These are phyloP conservation scores for Limnephilus marmoratus DNA, from an alignment of 2,888 invertebrate species.

Conservation along the genomic window DNA sequence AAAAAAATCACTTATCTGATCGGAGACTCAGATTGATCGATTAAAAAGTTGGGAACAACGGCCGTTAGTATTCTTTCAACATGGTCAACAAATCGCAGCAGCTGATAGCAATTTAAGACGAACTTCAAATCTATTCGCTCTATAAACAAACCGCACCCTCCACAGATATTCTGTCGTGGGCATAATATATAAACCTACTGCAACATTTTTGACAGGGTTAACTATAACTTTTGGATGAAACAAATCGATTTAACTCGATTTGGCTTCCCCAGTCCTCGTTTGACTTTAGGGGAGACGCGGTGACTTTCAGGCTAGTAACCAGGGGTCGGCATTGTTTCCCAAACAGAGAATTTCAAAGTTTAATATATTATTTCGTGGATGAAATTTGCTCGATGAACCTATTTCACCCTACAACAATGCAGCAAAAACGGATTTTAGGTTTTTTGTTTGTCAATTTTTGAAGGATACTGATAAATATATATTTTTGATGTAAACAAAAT, in stretches of 20 bases:
- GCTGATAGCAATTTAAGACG: not conserved
- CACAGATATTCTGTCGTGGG: not conserved
- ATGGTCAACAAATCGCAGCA: not conserved
- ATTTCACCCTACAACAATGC: not conserved
- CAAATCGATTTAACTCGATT: conserved; percentile 32
- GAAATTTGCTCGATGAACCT: not conserved
- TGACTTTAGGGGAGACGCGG: not conserved
- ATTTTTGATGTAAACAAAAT: too few species aligned
- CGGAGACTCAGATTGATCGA: too few species aligned
- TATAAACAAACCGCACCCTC: not conserved
- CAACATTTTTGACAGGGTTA: not conserved
- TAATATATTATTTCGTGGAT: not conserved
- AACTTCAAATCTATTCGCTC: not conserved
- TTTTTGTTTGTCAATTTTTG: too few species aligned
- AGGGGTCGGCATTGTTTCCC: not conserved
- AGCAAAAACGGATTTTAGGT: too few species aligned
- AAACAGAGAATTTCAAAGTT: not conserved
- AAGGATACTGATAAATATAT: too few species aligned
- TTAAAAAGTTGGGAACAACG: too few species aligned
- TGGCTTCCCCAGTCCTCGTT: not conserved
- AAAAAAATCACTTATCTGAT: too few species aligned
- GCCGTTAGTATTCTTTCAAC: not conserved
- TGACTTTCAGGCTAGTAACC: not conserved
- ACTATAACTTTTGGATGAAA: conserved; percentile 21
- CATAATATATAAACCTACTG: not conserved